Evolutionary conservation across 2,888 invertebrate genomes (phyloP).

Genomic region (Drosophila eohydei): DNA sequence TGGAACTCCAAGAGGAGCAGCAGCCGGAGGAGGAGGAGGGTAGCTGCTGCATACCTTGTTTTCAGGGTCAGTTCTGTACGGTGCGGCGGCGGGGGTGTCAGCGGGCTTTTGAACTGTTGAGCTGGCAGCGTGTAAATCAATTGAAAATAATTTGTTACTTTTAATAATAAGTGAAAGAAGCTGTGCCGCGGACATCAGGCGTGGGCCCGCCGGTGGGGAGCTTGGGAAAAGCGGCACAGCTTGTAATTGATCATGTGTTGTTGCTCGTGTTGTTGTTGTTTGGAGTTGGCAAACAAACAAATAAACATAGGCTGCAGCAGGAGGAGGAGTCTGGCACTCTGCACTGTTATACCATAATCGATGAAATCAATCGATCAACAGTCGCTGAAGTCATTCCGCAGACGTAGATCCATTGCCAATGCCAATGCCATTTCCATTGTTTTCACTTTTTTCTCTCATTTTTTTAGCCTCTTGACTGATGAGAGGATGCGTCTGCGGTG

Average conservation of each 20-base stretch:
- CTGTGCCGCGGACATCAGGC: constrained; percentile 58
- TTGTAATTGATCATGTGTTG: constrained; percentile 78
- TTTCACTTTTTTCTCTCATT: constrained; percentile 63
- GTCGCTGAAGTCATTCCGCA: constrained; percentile 19
- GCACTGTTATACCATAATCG: constrained; percentile 82
- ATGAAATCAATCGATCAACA: constrained; percentile 83
- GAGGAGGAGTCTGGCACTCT: constrained; percentile 14
- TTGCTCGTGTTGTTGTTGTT: constrained; percentile 37
- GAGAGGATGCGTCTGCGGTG: constrained; percentile 59
- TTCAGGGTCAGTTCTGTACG: not conserved
- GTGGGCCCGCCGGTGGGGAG: constrained; percentile 38
- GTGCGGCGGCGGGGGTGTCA: not conserved
- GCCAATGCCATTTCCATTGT: constrained; percentile 52
- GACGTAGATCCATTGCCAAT: constrained; percentile 28
- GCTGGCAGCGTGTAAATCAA: constrained; percentile 82
- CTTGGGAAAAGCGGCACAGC: constrained; percentile 55
- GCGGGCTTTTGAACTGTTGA: constrained; percentile 56
- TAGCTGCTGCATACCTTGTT: constrained; percentile 11
- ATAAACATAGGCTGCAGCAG: constrained; percentile 40
- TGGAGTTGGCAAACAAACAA: constrained; percentile 63
- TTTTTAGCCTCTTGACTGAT: constrained; percentile 57
- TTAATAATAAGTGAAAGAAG: constrained; percentile 82
- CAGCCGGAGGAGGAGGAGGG: not conserved
- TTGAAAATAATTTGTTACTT: constrained; percentile 84
- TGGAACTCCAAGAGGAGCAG: not conserved